Evolutionary conservation across 1,140 invertebrate species (phyloP), one percentile per base, ranked within the genome.

Genomic region (Leptinotarsa defecta): DNA sequence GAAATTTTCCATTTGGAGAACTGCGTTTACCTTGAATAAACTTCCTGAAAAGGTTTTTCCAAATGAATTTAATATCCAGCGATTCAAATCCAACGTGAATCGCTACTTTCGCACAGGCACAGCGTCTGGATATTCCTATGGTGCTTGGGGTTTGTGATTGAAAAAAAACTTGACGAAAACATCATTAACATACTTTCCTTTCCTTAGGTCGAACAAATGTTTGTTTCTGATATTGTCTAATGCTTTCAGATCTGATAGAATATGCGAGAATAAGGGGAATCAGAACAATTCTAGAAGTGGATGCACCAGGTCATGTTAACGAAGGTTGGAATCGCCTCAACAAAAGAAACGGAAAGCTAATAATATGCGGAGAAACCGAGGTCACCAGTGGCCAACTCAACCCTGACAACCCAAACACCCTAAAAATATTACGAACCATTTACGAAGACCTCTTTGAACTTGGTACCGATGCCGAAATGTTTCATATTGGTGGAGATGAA

Each of bases 401-500:
- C 85, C 92, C 93, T 1, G 89, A 91, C 34, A 95, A 94, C 84
- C 88, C 89, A 13, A 88, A 92, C 76, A 89, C 92, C 0, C 93
- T 92, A 82, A 82, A 87, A 34, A 87, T 94, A 4, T 85, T 94
- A 17, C 86, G 89, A 80, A 86, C 86, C 11, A 86, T 93, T 13
- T 93, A 92, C 82, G 86, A 85, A 24, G 92, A 93, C 78, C 86
- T 94, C 13, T 84, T 93, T n/a, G 83, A 90, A 48, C 85, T 91
- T 13, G 91, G 74, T 13, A 89, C 89, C 1, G 87, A 89, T 24
- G 88, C 88, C 15, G 91, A 92, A 74, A 83, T 92, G 19, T 91
- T 95, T 80, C 94, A 95, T 84, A 88, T 95, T 75, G 94, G 94
- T 24, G 93, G 93, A 3, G 94, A 95, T 84, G 94, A 95, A 86